Percentiles rank a stretch among this genome's conserved stretches.
Evolutionary conservation across 2,797 vertebrate species (phyloP).

Genomic region (Enteromius viviparus): DNA sequence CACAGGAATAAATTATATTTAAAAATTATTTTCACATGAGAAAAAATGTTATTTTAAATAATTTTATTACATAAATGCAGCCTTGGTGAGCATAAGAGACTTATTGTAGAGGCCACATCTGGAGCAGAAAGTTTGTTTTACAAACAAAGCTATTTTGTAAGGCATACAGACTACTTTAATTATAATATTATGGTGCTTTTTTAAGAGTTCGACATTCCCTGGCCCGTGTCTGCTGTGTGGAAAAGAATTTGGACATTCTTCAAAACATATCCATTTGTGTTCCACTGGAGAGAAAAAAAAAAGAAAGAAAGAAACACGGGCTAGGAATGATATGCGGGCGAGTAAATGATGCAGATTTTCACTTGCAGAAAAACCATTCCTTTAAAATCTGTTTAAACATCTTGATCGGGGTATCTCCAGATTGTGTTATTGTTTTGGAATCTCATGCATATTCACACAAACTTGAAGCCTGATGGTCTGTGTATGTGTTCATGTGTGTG

Average conservation of each 20-base stretch:
- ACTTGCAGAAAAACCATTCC: not conserved
- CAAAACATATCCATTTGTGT: not conserved
- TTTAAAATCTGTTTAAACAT: not conserved
- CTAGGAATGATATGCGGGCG: not conserved
- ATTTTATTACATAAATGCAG: not conserved
- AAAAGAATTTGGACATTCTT: not conserved
- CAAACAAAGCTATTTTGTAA: not conserved
- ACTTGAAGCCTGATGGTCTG: not conserved
- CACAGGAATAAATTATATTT: not conserved
- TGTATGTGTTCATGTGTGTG: not conserved
- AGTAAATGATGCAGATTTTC: not conserved
- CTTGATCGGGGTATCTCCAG: not conserved
- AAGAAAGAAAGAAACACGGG: not conserved
- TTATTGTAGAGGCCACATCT: not conserved
- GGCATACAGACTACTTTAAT: not conserved
- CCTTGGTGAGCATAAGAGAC: not conserved
- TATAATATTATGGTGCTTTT: not conserved
- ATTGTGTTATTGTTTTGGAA: constrained; percentile 5
- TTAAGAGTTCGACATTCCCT: not conserved
- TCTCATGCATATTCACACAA: not conserved
- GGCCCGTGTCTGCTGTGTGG: not conserved
- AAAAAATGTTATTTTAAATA: too few species aligned
- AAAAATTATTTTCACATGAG: not conserved
- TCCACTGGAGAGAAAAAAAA: not conserved
- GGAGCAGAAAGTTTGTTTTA: too few species aligned